Base-by-base conservation (phyloP, 2,888 invertebrate genomes). In the Monochamus alternatus region DNA sequence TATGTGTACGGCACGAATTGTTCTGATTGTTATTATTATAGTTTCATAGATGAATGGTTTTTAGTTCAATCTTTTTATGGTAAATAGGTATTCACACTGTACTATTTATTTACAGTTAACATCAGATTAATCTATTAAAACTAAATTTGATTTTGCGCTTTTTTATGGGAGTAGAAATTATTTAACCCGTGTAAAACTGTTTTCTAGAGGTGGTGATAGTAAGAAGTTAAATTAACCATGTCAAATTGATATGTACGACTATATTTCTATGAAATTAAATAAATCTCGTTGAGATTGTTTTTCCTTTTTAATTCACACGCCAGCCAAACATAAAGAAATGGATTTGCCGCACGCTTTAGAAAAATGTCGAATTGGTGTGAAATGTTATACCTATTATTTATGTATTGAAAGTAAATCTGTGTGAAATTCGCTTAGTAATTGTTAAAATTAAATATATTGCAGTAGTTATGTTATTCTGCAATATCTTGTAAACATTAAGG, bases 71-170 rank as follows among this genome's bases (percentile, higher is more conserved):
- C 3, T 52, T 63, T 71, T 63, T 63, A 71, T 63, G 52, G 52
- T 71, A 52, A 51, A 71, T 30, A 71, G 3, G 31, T 22, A 63
- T 66, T 52, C 63, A 52, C 0, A 63, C 44, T 32, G 60, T 69
- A 60, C 60, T 47, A 60, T 60, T 47, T 69, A 69, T 69, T 60
- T 60, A 69, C 69, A 69, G 69, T 69, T 69, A 69, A 60, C 58
- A 69, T 44, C 22, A 31, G 12, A 55, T 68, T 22, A 43, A 1
- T 30, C 9, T n/a, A 64, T 30, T 10, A 47, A 62, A 62, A n/a
- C 38, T 32, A 62, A 38, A 62, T 62, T 55, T 55, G 14, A 55
- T 55, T 52, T n/a, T 3, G 3, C 3, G 5, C 9, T 9, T 47
- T 47, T 47, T 47, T 47, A 47, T 44, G 44, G 2, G 44, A 44